Evolutionary conservation across 2,113 vertebrate genomes (phyloP).

Genomic region (Peromyscus californicus): DNA sequence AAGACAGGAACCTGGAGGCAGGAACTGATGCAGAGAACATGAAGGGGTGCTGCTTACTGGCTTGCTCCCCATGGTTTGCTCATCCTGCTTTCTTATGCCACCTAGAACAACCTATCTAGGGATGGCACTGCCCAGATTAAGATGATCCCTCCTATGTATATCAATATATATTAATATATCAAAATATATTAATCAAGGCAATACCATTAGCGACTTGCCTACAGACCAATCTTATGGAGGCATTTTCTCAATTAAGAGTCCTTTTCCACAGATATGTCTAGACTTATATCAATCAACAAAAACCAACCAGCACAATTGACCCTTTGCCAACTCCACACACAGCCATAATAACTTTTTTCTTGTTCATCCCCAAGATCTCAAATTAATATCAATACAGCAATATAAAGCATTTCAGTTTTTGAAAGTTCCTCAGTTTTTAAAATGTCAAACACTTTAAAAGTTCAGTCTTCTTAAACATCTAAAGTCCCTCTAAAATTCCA

Average conservation of each 20-base stretch:
- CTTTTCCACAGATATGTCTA: neutral
- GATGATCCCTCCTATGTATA: neutral
- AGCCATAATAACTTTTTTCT: neutral
- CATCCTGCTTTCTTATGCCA: neutral
- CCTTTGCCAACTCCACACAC: neutral
- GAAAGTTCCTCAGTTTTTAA: too few relatives aligned
- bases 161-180: neutral
- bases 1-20: neutral
- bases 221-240: neutral
- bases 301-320: neutral
- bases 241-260: neutral
- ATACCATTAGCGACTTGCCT: neutral
- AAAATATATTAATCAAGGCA: neutral
- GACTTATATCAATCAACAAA: neutral
- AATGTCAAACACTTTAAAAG: too few relatives aligned
- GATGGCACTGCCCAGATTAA: neutral
- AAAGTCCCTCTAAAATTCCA: too few relatives aligned
- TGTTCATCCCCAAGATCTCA: too few relatives aligned
- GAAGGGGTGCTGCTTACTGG: neutral
- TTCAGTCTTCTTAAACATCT: too few relatives aligned
- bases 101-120: neutral
- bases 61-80: too few relatives aligned
- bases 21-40: neutral
- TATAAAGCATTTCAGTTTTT: too few relatives aligned
- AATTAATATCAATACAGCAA: too few relatives aligned